Evolutionary conservation across 1,140 invertebrate genomes (phyloP).

Genomic region (Nasonia giraulti): DNA sequence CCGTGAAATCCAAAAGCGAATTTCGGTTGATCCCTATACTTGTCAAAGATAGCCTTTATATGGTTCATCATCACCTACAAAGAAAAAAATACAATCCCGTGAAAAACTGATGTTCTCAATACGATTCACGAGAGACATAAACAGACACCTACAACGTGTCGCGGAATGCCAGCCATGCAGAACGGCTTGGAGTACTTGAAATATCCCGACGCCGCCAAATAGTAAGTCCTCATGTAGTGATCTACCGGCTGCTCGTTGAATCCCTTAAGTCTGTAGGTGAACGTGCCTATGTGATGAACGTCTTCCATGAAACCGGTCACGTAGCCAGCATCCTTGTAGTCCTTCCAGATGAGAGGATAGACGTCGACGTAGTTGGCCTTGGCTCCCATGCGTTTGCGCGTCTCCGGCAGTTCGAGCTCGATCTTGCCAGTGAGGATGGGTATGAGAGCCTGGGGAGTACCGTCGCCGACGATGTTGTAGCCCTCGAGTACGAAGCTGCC

Average conservation of each 20-base stretch:
- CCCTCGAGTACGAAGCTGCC: slow-evolving; percentile 83
- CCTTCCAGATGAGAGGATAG: slow-evolving; percentile 89
- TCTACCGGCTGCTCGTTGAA: slow-evolving; percentile 90
- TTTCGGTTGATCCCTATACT: slow-evolving; percentile 81
- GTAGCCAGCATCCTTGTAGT: slow-evolving; percentile 83
- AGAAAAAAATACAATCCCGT: slow-evolving; percentile 48
- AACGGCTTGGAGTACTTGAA: slow-evolving; percentile 77
- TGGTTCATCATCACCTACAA: slow-evolving; percentile 80
- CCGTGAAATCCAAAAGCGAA: slow-evolving; percentile 92
- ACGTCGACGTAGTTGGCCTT: slow-evolving; percentile 83
- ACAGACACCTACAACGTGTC: slow-evolving; percentile 80
- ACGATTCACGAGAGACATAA: background rate
- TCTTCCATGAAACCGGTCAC: slow-evolving; percentile 91
- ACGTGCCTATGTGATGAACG: slow-evolving; percentile 87
- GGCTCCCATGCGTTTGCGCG: slow-evolving; percentile 82
- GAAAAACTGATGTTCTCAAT: background rate
- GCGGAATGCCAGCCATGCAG: slow-evolving; percentile 86
- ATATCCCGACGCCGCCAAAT: slow-evolving; percentile 76
- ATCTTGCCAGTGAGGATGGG: slow-evolving; percentile 93
- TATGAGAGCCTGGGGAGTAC: slow-evolving; percentile 93
- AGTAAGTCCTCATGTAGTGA: slow-evolving; percentile 92
- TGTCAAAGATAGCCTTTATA: slow-evolving; percentile 77
- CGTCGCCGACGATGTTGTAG: slow-evolving; percentile 95
- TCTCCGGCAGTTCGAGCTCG: slow-evolving; percentile 91
- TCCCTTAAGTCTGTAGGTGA: slow-evolving; percentile 92